These are phyloP conservation scores for Hesperia comma DNA, from an alignment of 2,888 invertebrate species.

Conservation along the genomic window DNA sequence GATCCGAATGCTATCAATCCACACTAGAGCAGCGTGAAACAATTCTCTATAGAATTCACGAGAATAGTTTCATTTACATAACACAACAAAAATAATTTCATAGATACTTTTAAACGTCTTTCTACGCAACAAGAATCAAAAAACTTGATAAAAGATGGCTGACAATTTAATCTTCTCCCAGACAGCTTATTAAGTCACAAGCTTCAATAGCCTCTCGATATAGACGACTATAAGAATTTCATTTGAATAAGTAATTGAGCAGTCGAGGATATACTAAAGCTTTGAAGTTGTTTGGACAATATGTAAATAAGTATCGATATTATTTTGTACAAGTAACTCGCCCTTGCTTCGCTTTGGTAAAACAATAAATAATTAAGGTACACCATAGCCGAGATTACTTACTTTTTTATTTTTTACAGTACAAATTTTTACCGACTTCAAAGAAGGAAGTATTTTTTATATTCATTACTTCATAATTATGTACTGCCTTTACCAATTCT, in stretches of 20 bases:
- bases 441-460: too few relatives aligned
- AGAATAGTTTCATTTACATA: too few relatives aligned
- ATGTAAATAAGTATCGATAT: conserved; percentile 17
- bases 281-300: conserved; percentile 5
- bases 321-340: not conserved
- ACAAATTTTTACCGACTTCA: too few relatives aligned
- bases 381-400: too few relatives aligned
- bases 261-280: conserved; percentile 15
- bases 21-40: too few relatives aligned
- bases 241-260: conserved; percentile 33
- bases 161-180: conserved; percentile 36
- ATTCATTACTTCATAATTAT: too few relatives aligned
- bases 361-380: too few relatives aligned
- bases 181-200: conserved; percentile 34
- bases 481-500: too few relatives aligned
- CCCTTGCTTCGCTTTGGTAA: too few relatives aligned
- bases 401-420: too few relatives aligned
- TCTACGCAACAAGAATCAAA: not conserved
- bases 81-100: not conserved
- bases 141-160: conserved; percentile 21
- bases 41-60: too few relatives aligned
- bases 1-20: too few relatives aligned
- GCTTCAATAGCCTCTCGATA: conserved; percentile 24
- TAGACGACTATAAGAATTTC: conserved; percentile 28
- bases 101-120: not conserved